Percentiles rank a stretch among this genome's conserved stretches.
phyloP scores from a whole-genome alignment of 1,140 invertebrate genomes.

The Drosophila grimshawi region DNA sequence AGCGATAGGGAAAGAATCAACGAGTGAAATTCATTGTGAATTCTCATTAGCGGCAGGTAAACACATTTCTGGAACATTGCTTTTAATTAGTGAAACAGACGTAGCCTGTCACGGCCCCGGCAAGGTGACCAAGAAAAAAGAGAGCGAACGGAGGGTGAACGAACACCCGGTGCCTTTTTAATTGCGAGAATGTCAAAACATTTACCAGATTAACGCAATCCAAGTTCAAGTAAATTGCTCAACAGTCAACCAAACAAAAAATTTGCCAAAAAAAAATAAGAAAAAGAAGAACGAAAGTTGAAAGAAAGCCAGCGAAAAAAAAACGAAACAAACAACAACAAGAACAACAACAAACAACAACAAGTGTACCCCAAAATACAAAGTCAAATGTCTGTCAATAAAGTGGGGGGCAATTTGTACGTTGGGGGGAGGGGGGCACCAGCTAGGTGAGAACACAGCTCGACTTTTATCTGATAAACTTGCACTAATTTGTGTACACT shows the following conservation, averaged over 20 bases:
- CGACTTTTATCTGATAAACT: conserved; percentile 77
- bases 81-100: conserved; percentile 82
- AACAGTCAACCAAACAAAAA: conserved; percentile 42
- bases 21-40: conserved; percentile 80
- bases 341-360: conserved; percentile 17
- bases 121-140: conserved; percentile 54
- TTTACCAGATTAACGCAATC: conserved; percentile 82
- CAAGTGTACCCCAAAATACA: conserved; percentile 29
- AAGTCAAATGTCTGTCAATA: conserved; percentile 69
- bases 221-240: conserved; percentile 69
- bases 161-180: conserved; percentile 72
- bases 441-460: conserved; percentile 29
- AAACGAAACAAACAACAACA: conserved; percentile 22
- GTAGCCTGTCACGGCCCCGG: conserved; percentile 60
- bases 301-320: conserved; percentile 30
- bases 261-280: conserved; percentile 40
- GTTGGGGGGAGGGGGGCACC: not conserved
- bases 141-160: conserved; percentile 50
- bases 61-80: conserved; percentile 82
- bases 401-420: conserved; percentile 48
- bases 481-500: conserved; percentile 83
- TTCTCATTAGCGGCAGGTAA: conserved; percentile 81
- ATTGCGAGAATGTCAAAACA: conserved; percentile 80
- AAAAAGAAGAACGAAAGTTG: conserved; percentile 14
- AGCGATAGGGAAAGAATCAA: conserved; percentile 50